Percentiles rank a stretch among this genome's conserved stretches.
phyloP scores from a whole-genome alignment of 2,888 invertebrate genomes.

The Hemaris fuciformis region DNA sequence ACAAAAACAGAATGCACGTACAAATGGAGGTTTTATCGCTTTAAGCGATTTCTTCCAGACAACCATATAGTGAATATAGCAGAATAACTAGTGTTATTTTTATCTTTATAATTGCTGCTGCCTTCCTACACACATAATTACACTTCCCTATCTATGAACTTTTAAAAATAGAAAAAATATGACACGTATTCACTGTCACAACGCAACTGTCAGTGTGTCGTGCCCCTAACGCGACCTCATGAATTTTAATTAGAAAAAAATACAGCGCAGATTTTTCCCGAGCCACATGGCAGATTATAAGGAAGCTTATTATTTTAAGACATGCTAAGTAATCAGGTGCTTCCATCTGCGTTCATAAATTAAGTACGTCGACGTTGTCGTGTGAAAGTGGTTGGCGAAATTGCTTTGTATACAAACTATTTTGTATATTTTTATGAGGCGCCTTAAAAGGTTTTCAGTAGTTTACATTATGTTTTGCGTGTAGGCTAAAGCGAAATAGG shows the following conservation, averaged over 20 bases:
- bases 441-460: not conserved
- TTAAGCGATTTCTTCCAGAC: too few species aligned
- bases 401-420: not conserved
- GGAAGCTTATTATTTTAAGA: constrained; percentile 43
- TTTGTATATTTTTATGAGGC: constrained; percentile 1
- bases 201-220: not conserved
- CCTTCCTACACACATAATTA: not conserved
- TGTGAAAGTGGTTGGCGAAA: not conserved
- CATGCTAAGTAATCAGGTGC: constrained; percentile 46
- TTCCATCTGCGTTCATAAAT: constrained; percentile 54
- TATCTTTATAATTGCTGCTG: not conserved
- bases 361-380: not conserved
- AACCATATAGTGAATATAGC: too few species aligned
- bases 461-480: not conserved
- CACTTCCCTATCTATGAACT: not conserved
- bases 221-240: constrained; percentile 4
- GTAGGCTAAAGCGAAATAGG: too few species aligned
- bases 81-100: too few species aligned
- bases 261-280: constrained; percentile 19
- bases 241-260: constrained; percentile 43
- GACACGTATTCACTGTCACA: not conserved
- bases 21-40: too few species aligned
- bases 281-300: constrained; percentile 35
- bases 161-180: not conserved
- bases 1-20: too few species aligned